Base-by-base conservation (phyloP, 2,888 invertebrate genomes). In the Panzeria rudis region DNA sequence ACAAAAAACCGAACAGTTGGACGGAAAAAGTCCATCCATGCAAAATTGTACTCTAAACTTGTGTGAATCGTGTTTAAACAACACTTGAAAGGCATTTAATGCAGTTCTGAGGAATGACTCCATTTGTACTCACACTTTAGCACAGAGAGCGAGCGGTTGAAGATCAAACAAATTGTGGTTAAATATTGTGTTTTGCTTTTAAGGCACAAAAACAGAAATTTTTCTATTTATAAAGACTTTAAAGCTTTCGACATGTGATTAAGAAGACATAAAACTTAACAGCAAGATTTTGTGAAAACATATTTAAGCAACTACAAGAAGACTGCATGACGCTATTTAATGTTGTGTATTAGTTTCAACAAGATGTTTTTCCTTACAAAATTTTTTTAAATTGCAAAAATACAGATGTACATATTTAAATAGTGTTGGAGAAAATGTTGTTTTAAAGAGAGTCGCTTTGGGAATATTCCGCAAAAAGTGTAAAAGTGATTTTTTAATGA, bases 271-370 rank as follows among this genome's bases (percentile, higher is more conserved):
- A 47, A 56, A 81, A 61, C 15, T 64, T 50, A 47, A 82, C 56
- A 47, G 68, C 41, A 56, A 66, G 68, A 77, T 68, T 50, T 79
- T 71, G 61, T 44, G 54, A 72, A 59, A 32, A 35, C 17, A n/a
- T 35, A 59, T 64, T 54, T 25, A 54, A 71, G 25, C 29, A 61
- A 52, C 41, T 35, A 38, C 38, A 38, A 38, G 38, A 83, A 83
- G 83, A 83, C 83, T 83, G 79, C 56, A 54, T 83, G 83, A 83
- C 83, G 83, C 83, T 83, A 83, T 41, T 56, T 68, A 78, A 66
- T 72, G 29, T 52, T 38, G 47, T 38, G 38, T 44, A 32, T 54
- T 25, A 64, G 32, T 72, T 47, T 6, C 23, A 66, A 59, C 47
- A 73, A 66, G 54, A 62, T 62, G 35, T 38, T 52, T 52, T 50